Conservation (phyloP, 1,140 invertebrate genomes). For the Bradysia coprophila region DNA sequence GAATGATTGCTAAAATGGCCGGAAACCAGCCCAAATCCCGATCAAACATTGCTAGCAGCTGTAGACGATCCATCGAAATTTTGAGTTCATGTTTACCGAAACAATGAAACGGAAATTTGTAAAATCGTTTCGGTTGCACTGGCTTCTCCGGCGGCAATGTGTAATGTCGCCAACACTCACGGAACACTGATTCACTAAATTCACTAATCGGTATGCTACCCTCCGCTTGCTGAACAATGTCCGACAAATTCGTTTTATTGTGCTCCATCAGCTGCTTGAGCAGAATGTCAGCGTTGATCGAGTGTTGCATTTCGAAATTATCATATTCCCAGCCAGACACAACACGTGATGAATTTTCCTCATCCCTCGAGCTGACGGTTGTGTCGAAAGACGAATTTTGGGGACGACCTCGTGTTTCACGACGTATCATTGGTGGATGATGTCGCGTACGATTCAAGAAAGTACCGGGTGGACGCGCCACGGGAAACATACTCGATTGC, state of each 20-base stretch:
- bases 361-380: background rate
- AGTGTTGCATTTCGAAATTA: background rate
- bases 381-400: constrained; percentile 1
- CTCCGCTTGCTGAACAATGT: background rate
- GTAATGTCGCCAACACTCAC: constrained; percentile 15
- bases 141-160: constrained; percentile 16
- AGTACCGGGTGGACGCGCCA: background rate
- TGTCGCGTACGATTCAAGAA: background rate
- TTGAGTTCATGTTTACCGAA: constrained; percentile 36
- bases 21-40: constrained; percentile 74
- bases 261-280: background rate
- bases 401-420: background rate
- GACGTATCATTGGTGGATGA: background rate
- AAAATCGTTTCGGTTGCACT: constrained; percentile 54
- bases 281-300: background rate
- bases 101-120: constrained; percentile 63
- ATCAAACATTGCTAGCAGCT: constrained; percentile 82
- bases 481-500: background rate
- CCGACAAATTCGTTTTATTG: no score
- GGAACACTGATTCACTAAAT: constrained; percentile 15
- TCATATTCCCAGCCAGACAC: background rate
- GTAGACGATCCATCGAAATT: constrained; percentile 79
- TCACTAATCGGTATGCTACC: constrained; percentile 17
- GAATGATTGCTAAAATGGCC: constrained; percentile 60
- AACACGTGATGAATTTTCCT: background rate